Percentiles rank a stretch among this genome's conserved stretches.
phyloP scores from a whole-genome alignment of 2,113 vertebrate species.

The Cyprinodon variegatus region DNA sequence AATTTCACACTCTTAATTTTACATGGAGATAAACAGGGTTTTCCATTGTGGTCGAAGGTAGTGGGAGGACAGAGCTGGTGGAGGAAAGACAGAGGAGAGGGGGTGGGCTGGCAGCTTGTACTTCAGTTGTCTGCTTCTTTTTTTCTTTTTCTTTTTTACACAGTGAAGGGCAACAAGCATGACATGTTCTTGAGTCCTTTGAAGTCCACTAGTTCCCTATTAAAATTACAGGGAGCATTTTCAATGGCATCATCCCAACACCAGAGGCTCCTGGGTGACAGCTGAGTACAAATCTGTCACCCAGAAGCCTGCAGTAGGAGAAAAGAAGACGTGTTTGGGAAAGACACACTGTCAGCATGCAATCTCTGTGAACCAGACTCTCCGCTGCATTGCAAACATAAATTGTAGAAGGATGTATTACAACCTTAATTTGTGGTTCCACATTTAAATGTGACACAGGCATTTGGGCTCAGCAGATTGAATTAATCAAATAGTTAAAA shows the following conservation, averaged over 20 bases:
- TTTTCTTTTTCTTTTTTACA: slow-evolving; percentile 55
- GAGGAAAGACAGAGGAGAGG: slow-evolving; percentile 24
- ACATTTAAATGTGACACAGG: slow-evolving; percentile 36
- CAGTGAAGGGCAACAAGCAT: slow-evolving; percentile 59
- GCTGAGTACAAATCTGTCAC: slow-evolving; percentile 36
- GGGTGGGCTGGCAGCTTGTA: slow-evolving; percentile 42
- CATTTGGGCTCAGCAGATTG: neutral
- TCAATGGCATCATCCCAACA: slow-evolving; percentile 71
- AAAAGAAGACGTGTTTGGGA: slow-evolving; percentile 40
- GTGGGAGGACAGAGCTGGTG: slow-evolving; percentile 40
- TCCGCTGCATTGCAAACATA: slow-evolving; percentile 25
- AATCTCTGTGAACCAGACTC: slow-evolving; percentile 48
- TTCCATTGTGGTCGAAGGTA: slow-evolving; percentile 57
- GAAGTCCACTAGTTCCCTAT: slow-evolving; percentile 69
- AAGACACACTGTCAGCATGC: slow-evolving; percentile 34
- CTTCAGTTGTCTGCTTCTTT: slow-evolving; percentile 50
- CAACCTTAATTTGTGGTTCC: slow-evolving; percentile 5
- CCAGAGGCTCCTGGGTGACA: slow-evolving; percentile 70
- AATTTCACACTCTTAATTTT: slow-evolving; percentile 82
- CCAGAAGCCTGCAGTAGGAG: slow-evolving; percentile 2
- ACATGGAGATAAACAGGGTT: slow-evolving; percentile 78
- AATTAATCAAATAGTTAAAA: neutral
- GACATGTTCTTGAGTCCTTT: slow-evolving; percentile 67
- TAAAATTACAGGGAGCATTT: slow-evolving; percentile 64
- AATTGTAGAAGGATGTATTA: slow-evolving; percentile 7